phyloP scores from a whole-genome alignment of 1,140 invertebrate species.

The Tyrophagus putrescentiae region DNA sequence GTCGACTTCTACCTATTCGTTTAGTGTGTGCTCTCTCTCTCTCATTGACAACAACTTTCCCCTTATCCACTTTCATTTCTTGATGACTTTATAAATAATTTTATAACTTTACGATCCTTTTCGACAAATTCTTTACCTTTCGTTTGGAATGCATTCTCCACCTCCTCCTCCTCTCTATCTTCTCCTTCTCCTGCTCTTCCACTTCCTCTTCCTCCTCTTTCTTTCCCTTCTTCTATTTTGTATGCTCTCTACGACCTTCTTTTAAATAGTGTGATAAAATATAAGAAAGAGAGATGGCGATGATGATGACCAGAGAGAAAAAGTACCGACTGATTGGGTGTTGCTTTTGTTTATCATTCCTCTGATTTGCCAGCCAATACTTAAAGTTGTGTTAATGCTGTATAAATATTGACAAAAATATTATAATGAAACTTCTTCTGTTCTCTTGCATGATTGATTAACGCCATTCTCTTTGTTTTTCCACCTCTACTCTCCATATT shows the following conservation, averaged over 20 bases:
- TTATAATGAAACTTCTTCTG: no score
- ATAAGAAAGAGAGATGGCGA: no score
- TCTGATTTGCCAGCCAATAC: neutral
- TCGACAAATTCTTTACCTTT: neutral
- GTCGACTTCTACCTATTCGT: no score
- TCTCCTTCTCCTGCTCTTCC: neutral
- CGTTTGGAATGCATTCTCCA: neutral
- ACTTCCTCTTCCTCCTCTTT: neutral
- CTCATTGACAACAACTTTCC: neutral
- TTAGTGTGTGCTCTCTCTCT: neutral
- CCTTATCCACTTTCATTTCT: neutral
- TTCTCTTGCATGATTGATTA: conserved; percentile 11
- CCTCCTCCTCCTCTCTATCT: neutral
- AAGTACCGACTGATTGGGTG: neutral
- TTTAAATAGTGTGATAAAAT: no score
- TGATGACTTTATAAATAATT: no score
- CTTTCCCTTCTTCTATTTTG: neutral
- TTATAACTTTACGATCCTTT: no score
- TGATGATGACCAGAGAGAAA: no score
- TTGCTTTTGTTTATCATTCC: neutral
- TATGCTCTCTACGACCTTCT: neutral
- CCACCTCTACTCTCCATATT: conserved; percentile 29
- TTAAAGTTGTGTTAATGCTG: no score
- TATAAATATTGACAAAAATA: no score
- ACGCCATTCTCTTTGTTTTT: conserved; percentile 2